phyloP scores from a whole-genome alignment of 2,888 invertebrate species.

The Eulithis testata region DNA sequence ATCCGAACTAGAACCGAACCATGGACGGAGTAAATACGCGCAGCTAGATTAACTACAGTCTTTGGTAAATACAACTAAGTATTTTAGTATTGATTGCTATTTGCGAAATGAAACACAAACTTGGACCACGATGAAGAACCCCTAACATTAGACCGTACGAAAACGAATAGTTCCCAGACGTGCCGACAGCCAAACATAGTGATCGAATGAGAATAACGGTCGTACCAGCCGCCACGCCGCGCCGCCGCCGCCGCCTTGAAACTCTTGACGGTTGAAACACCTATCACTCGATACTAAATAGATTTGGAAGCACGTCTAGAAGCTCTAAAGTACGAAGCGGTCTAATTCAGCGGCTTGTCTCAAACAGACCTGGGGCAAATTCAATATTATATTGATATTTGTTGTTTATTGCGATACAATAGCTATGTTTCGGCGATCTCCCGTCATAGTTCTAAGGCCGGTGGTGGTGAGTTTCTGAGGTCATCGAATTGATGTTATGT shows the following conservation, averaged over 20 bases:
- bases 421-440: slow-evolving; percentile 22
- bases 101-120: slow-evolving; percentile 30
- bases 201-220: too few species aligned
- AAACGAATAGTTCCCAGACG: slow-evolving; percentile 21
- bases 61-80: slow-evolving; percentile 10
- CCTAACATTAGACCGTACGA: slow-evolving; percentile 25
- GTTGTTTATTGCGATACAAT: slow-evolving; percentile 45
- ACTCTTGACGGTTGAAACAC: neutral
- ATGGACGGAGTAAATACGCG: neutral
- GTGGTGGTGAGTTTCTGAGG: neutral
- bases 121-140: neutral
- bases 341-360: slow-evolving; percentile 29
- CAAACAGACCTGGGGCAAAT: slow-evolving; percentile 36
- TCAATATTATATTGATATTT: slow-evolving; percentile 40
- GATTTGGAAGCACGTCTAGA: neutral
- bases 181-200: too few species aligned
- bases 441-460: slow-evolving; percentile 8
- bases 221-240: too few species aligned
- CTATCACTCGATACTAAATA: neutral
- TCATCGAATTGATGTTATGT: neutral
- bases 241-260: too few species aligned
- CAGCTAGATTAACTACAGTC: neutral
- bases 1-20: neutral
- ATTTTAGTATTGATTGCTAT: slow-evolving; percentile 34
- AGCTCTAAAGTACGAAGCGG: slow-evolving; percentile 12